Conservation (phyloP, 2,113 vertebrate species). For the Sisor rabdophorus region DNA sequence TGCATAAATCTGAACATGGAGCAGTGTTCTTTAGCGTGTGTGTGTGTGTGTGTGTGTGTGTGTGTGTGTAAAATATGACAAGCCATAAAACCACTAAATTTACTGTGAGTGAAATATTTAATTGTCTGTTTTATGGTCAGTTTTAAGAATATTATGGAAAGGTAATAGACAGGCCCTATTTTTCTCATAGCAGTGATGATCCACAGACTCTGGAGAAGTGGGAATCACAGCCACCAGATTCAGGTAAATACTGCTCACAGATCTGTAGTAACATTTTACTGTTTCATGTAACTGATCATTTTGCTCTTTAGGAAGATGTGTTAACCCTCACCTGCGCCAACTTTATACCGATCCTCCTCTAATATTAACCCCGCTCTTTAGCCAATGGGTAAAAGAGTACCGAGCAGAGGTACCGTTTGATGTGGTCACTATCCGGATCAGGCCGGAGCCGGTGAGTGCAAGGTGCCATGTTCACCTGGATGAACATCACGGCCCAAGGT, state of each 20-base stretch:
- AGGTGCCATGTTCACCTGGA: slow-evolving; percentile 78
- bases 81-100: neutral
- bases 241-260: slow-evolving; percentile 18
- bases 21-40: neutral
- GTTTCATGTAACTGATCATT: neutral
- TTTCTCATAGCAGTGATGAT: slow-evolving; percentile 11
- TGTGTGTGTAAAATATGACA: slow-evolving; percentile 1
- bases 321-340: slow-evolving; percentile 77
- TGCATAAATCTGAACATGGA: neutral
- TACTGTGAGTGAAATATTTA: neutral
- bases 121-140: neutral
- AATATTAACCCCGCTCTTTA: slow-evolving; percentile 80
- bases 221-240: neutral
- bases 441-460: slow-evolving; percentile 72
- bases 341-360: slow-evolving; percentile 83
- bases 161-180: neutral
- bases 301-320: slow-evolving; percentile 65
- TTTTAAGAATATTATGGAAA: neutral
- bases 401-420: slow-evolving; percentile 85
- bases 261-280: neutral
- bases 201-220: neutral
- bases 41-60: slow-evolving; percentile 22
- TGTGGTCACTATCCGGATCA: slow-evolving; percentile 76
- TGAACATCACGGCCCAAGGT: slow-evolving; percentile 82
- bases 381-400: slow-evolving; percentile 81